These are phyloP conservation scores for Boulengeromyrus knoepffleri DNA, from an alignment of 2,113 vertebrate genomes.

Conservation along the genomic window DNA sequence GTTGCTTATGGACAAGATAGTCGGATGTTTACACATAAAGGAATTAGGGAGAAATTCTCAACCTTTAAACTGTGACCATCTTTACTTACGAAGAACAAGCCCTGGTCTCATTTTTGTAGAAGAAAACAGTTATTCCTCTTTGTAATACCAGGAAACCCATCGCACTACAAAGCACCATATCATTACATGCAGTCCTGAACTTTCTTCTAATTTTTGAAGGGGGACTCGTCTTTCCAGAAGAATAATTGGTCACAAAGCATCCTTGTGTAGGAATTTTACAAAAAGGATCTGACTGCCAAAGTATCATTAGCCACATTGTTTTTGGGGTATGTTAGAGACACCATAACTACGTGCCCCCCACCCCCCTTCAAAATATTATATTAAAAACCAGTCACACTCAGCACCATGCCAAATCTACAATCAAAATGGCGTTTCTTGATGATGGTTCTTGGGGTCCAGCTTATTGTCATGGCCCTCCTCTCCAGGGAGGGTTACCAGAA, in stretches of 20 bases:
- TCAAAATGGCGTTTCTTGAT: slow-evolving; percentile 65
- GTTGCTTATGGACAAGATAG: not conserved
- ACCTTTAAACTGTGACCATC: not conserved
- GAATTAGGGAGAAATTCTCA: not conserved
- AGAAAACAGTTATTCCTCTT: not conserved
- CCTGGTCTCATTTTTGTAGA: not conserved
- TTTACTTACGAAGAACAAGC: not conserved
- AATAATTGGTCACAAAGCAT: not conserved
- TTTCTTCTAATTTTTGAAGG: not conserved
- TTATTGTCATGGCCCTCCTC: slow-evolving; percentile 67
- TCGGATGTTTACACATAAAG: not conserved
- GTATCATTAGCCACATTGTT: not conserved
- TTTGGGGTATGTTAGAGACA: not conserved
- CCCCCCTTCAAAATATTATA: not conserved
- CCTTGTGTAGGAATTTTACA: not conserved
- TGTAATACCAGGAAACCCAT: not conserved
- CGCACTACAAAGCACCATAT: not conserved
- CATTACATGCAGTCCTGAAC: not conserved
- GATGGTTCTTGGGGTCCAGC: slow-evolving; percentile 65
- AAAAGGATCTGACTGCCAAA: not conserved
- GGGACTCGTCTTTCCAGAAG: not conserved
- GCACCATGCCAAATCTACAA: slow-evolving; percentile 48
- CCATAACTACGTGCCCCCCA: not conserved
- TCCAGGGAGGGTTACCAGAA: slow-evolving; percentile 61
- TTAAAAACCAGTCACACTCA: not conserved